A percentile compares a stretch with the other conserved stretches of the same genome.
phyloP scores from a whole-genome alignment of 2,888 invertebrate species.

The Odontomyia ornata region DNA sequence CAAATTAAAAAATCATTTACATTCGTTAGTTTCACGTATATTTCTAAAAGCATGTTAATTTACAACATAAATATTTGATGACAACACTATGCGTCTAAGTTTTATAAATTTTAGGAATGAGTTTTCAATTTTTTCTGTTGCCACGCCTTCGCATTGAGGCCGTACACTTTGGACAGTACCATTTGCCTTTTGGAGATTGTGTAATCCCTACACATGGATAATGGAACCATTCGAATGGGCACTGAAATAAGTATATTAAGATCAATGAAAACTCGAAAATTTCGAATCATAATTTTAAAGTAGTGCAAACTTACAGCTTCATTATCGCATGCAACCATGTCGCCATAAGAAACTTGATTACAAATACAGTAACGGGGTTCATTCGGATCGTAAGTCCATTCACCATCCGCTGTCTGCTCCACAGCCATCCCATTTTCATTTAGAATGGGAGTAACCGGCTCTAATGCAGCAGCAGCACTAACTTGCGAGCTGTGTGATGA shows the following conservation, averaged over 20 bases:
- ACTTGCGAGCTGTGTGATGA: constrained; percentile 57
- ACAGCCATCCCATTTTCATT: constrained; percentile 60
- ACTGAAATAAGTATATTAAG: constrained; percentile 69
- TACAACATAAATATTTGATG: constrained; percentile 21
- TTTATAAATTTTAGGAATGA: not conserved
- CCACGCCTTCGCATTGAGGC: constrained; percentile 85
- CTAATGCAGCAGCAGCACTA: constrained; percentile 51
- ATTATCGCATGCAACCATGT: constrained; percentile 99
- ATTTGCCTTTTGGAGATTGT: constrained; percentile 96
- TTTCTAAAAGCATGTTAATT: constrained; percentile 12
- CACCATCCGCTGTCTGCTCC: constrained; percentile 70
- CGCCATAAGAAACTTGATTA: constrained; percentile 96
- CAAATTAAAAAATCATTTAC: too few relatives aligned
- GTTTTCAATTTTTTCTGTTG: constrained; percentile 76
- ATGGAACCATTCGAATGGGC: constrained; percentile 99
- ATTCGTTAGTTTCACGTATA: not conserved
- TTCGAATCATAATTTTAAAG: too few relatives aligned
- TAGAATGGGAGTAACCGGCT: constrained; percentile 51
- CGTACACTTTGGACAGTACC: constrained; percentile 98
- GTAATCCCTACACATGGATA: constrained; percentile 97
- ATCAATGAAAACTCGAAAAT: not conserved
- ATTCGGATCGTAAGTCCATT: constrained; percentile 95
- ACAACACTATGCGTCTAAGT: not conserved
- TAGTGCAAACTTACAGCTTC: constrained; percentile 77
- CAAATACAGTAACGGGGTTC: constrained; percentile 96